Base-by-base conservation (phyloP, 2,113 vertebrate species). In the Hyla sarda region DNA sequence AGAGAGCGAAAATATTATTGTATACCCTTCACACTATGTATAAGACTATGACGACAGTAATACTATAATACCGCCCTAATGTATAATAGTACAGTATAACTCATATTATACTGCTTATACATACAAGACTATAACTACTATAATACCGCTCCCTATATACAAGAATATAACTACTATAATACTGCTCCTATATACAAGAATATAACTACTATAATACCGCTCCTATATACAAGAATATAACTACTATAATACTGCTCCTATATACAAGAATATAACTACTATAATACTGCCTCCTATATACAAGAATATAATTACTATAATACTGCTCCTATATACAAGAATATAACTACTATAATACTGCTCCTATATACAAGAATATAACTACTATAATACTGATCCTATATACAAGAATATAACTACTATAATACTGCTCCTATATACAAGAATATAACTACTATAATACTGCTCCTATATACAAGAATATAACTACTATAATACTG, bases 281-380 rank as follows among this genome's bases (percentile, higher is more conserved):
- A 34, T 32, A 69, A 69, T 25, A 41, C 41, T 41, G 41, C n/a
- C 41, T 41, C 41, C 41, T 41, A 41, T 41, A 41, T 41, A 41
- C 41, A 41, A 8, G 41, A 41, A 41, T 41, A 41, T 41, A 41
- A 41, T 8, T 41, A 41, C 41, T 41, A 41, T 41, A 41, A 41
- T 41, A 69, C 25, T 65, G 60, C 60, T 16, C 60, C 60, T 65
- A 30, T 30, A 5, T 60, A 60, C 58, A 60, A 25, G n/a, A 25
- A 60, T 60, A 60, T 60, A 56, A 56, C 54, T 56, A 56, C 54
- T 56, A 56, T 56, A 60, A 60, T 25, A 60, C 58, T 60, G 58
- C 41, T 41, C 41, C 41, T 41, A 41, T 41, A 41, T 60, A 60
- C 56, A n/a, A 14, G 60, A 65, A 65, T 65, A 65, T 30, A 65